phyloP scores from a whole-genome alignment of 2,888 invertebrate species.

The Ichneumoninae sp. region DNA sequence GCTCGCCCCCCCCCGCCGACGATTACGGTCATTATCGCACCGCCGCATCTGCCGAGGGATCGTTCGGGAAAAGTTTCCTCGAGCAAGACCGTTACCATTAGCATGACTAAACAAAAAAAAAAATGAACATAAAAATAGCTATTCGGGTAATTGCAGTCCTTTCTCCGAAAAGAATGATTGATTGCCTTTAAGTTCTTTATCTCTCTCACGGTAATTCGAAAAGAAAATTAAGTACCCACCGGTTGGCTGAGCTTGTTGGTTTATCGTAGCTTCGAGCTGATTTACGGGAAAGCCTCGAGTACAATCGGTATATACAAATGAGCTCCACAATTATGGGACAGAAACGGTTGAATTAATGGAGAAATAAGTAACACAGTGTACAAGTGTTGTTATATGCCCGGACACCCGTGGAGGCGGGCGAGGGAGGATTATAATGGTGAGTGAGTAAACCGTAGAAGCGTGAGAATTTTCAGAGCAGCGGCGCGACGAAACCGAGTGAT shows the following conservation, averaged over 20 bases:
- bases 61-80: constrained; percentile 1
- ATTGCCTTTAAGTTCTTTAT: constrained; percentile 13
- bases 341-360: background rate
- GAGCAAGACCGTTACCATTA: background rate
- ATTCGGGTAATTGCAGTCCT: constrained; percentile 26
- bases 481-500: constrained; percentile 66
- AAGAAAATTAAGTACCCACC: constrained; percentile 14
- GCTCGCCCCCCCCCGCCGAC: background rate
- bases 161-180: constrained; percentile 32
- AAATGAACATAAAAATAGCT: background rate
- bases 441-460: constrained; percentile 42
- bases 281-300: constrained; percentile 23
- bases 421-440: background rate
- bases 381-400: background rate
- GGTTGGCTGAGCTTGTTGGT: constrained; percentile 24
- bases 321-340: constrained; percentile 40
- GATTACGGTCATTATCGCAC: constrained; percentile 21
- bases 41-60: background rate
- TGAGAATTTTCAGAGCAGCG: constrained; percentile 57
- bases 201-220: constrained; percentile 27
- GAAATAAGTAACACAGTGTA: background rate
- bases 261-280: constrained; percentile 27
- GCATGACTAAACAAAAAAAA: constrained; percentile 1
- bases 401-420: background rate
- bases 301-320: constrained; percentile 38